Base-by-base conservation (phyloP, 2,113 vertebrate genomes). In the Scytalopus superciliaris region DNA sequence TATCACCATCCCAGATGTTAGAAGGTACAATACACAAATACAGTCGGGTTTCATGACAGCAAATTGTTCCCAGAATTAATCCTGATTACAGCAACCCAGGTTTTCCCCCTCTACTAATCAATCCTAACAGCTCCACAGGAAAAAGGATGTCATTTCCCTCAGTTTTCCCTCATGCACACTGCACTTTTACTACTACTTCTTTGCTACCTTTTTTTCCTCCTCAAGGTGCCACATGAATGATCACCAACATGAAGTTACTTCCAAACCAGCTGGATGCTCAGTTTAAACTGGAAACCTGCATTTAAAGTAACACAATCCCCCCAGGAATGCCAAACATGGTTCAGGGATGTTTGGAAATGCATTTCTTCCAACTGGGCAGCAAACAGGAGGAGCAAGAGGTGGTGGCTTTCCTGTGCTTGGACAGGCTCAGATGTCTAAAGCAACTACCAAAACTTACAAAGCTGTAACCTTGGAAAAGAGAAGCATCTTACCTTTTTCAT, bases 401-500 rank as follows among this genome's bases (percentile, higher is more conserved):
- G 10, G 17, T 49, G 35, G 10, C n/a, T 84, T 70, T 63, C 73
- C 45, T 74, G 4, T 21, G 4, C 30, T 44, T 24, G 31, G 44
- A 21, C 42, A 66, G 19, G 56, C 35, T 79, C n/a, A 6, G n/a
- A 52, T 7, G 3, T 21, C 8, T 67, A 19, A 67, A 73, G 44
- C 1, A 0, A 0, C n/a, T 6, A 64, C 22, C 27, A 83, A 55
- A 89, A 37, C 39, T 28, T 19, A 13, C 3, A 40, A n/a, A n/a
- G n/a, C n/a, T n/a, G n/a, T n/a, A 28, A 66, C 31, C n/a, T 52
- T n/a, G 30, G 44, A 10, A 67, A 82, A 88, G 0, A 45, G 13
- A 53, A 75, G 19, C 30, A 75, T 53, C 64, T 97, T 80, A 99
- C 99, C 98, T 98, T 99, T 99, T 91, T 99, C 99, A 72, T 98